Evolutionary conservation across 1,140 invertebrate genomes (phyloP).

Genomic region (Eulimnadia texana): DNA sequence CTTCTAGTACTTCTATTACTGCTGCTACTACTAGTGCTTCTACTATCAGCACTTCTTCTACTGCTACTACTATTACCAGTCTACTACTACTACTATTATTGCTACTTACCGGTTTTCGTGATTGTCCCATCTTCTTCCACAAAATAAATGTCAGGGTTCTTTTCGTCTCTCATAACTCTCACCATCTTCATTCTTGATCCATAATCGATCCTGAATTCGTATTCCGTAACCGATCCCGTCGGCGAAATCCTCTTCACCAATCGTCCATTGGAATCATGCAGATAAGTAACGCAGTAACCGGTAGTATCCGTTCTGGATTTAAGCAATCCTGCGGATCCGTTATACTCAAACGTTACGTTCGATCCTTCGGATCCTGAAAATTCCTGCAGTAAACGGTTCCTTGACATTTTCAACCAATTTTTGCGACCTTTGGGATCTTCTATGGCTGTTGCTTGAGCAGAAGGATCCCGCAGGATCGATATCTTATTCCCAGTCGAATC

Average conservation of each 20-base stretch:
- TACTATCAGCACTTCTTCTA: too few relatives aligned
- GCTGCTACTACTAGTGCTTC: too few relatives aligned
- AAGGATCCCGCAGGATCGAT: conserved; percentile 23
- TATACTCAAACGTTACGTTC: conserved; percentile 43
- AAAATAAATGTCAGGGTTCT: too few relatives aligned
- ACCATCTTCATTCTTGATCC: too few relatives aligned
- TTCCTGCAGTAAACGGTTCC: conserved; percentile 53
- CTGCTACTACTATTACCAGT: too few relatives aligned
- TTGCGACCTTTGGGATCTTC: conserved; percentile 11
- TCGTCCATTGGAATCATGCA: conserved; percentile 72
- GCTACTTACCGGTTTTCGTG: too few relatives aligned
- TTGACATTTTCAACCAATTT: conserved; percentile 3
- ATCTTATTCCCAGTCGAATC: conserved; percentile 8
- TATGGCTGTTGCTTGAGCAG: conserved; percentile 30
- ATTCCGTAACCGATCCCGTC: conserved; percentile 75
- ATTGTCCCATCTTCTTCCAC: too few relatives aligned
- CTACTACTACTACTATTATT: too few relatives aligned
- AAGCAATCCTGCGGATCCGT: conserved; percentile 60
- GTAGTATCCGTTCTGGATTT: conserved; percentile 47
- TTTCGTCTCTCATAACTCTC: too few relatives aligned
- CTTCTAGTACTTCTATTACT: too few relatives aligned
- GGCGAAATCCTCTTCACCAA: conserved; percentile 69
- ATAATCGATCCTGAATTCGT: too few relatives aligned
- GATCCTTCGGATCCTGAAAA: not conserved
- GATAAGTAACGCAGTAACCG: conserved; percentile 58